Conservation (phyloP, 1,140 invertebrate species). For the Eumaeus atala region DNA sequence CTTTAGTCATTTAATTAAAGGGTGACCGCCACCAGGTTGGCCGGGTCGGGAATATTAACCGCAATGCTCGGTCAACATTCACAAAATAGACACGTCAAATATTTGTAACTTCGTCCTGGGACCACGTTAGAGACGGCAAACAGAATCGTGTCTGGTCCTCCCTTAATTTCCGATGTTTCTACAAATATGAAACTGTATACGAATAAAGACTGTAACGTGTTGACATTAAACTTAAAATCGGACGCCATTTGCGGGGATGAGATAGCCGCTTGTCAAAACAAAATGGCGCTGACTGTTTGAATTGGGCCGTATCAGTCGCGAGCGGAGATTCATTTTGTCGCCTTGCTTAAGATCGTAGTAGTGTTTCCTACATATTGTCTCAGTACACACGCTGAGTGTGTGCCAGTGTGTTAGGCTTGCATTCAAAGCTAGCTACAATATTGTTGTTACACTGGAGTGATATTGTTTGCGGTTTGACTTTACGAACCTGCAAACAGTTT, state of each 20-base stretch:
- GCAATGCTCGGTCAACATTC: slow-evolving; percentile 73
- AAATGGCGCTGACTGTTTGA: slow-evolving; percentile 73
- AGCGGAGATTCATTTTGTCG: slow-evolving; percentile 72
- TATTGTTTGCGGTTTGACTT: slow-evolving; percentile 71
- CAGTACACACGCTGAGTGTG: slow-evolving; percentile 67
- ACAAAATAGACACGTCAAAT: slow-evolving; percentile 74
- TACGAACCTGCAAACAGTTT: slow-evolving; percentile 67
- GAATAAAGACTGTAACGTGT: slow-evolving; percentile 36
- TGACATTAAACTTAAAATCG: slow-evolving; percentile 41
- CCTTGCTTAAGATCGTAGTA: slow-evolving; percentile 68
- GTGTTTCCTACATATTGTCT: slow-evolving; percentile 69
- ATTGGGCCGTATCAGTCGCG: slow-evolving; percentile 72
- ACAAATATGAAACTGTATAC: slow-evolving; percentile 28
- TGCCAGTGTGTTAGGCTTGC: slow-evolving; percentile 61
- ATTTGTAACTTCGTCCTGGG: slow-evolving; percentile 73
- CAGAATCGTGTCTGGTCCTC: slow-evolving; percentile 71
- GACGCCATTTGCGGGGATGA: slow-evolving; percentile 22
- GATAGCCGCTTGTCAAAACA: slow-evolving; percentile 69
- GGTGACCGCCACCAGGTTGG: slow-evolving; percentile 53
- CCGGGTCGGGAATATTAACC: slow-evolving; percentile 70
- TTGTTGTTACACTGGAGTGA: slow-evolving; percentile 71
- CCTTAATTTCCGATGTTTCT: slow-evolving; percentile 73
- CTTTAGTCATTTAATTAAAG: slow-evolving; percentile 72
- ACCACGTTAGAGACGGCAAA: slow-evolving; percentile 70
- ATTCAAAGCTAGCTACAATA: slow-evolving; percentile 72